Evolutionary conservation across 2,888 invertebrate species (phyloP).

Genomic region (Hydroisotoma schaefferi): DNA sequence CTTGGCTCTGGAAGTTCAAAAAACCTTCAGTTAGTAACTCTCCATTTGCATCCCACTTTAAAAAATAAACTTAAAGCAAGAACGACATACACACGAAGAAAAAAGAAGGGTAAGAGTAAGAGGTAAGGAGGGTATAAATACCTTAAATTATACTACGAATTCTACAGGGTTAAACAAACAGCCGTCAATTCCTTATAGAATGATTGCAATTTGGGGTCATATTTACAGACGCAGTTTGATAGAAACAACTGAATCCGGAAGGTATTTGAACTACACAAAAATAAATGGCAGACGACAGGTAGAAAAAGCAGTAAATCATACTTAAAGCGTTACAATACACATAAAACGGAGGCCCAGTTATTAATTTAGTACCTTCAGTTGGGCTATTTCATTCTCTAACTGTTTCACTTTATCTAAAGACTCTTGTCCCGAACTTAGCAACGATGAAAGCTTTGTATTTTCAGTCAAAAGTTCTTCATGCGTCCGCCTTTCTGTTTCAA

Average conservation of each 20-base stretch:
- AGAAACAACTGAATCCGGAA: neutral
- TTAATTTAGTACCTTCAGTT: conserved; percentile 18
- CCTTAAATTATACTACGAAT: too few species aligned
- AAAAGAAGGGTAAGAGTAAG: neutral
- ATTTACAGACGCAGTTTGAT: neutral
- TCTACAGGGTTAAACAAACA: too few species aligned
- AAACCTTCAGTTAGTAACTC: neutral
- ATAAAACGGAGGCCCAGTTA: neutral
- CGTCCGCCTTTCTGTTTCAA: conserved; percentile 18
- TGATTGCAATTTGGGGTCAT: too few species aligned
- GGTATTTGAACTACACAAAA: neutral
- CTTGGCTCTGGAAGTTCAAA: conserved; percentile 5
- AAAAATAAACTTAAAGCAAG: too few species aligned
- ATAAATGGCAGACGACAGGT: too few species aligned
- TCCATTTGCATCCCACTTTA: neutral
- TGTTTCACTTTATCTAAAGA: conserved; percentile 20
- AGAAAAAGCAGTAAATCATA: neutral
- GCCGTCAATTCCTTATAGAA: too few species aligned
- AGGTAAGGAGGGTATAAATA: too few species aligned
- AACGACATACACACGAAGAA: too few species aligned
- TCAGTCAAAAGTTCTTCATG: conserved; percentile 25
- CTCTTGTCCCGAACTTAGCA: conserved; percentile 18
- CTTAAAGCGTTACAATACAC: too few species aligned
- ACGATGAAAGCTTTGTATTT: conserved; percentile 25
- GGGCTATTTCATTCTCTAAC: conserved; percentile 21